These are phyloP conservation scores for Trididemnum nubilum DNA, from an alignment of 23 tunicate genomes.

Conservation along the genomic window DNA sequence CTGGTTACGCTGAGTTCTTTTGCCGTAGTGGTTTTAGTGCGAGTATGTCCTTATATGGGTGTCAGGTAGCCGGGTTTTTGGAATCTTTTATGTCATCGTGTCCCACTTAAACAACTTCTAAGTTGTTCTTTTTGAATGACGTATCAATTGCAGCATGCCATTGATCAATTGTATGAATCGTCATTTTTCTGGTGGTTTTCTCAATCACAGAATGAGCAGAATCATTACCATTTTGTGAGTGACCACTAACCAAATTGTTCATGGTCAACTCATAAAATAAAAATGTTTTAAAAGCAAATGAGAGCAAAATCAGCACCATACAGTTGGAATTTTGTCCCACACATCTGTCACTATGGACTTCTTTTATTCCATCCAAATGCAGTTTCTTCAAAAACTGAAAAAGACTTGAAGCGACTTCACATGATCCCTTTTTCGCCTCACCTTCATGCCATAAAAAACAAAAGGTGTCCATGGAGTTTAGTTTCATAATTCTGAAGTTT, in stretches of 20 bases:
- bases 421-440: no score
- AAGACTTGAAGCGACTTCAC: no score
- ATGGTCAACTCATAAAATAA: not conserved
- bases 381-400: no score
- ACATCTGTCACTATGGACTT: not conserved
- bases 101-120: not conserved
- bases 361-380: no score
- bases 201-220: not conserved
- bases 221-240: slow-evolving; percentile 15
- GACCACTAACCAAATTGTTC: slow-evolving; percentile 1
- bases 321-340: not conserved
- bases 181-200: slow-evolving; percentile 6
- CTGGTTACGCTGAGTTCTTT: not conserved
- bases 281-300: not conserved
- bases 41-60: slow-evolving; percentile 3
- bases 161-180: not conserved
- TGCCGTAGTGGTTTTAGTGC: not conserved
- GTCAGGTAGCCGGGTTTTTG: not conserved
- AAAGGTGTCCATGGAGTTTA: no score
- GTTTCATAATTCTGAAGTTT: no score
- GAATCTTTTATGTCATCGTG: slow-evolving; percentile 1
- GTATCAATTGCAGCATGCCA: slow-evolving; percentile 21
- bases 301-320: slow-evolving; percentile 2
- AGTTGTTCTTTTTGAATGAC: not conserved
- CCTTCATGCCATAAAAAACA: no score